phyloP scores from a whole-genome alignment of 2,797 vertebrate genomes.

The Pangasius krempfi region DNA sequence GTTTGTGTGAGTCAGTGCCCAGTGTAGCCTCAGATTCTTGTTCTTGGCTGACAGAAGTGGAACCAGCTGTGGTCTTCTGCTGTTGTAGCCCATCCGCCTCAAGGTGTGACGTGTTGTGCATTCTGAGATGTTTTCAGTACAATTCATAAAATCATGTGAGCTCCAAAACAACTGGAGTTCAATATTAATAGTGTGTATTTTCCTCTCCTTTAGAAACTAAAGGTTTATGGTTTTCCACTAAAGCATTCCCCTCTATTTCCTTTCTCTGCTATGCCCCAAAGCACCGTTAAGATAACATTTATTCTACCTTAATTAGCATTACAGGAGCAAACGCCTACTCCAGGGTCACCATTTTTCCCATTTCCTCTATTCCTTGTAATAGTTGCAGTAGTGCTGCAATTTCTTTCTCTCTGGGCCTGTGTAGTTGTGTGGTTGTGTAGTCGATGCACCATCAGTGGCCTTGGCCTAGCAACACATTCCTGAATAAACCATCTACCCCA shows the following conservation, averaged over 20 bases:
- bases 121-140: not conserved
- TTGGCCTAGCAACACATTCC: constrained; percentile 29
- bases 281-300: constrained; percentile 22
- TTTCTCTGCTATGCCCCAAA: not conserved
- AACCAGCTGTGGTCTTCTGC: not conserved
- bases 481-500: constrained; percentile 31
- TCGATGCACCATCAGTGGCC: constrained; percentile 11
- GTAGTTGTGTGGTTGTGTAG: not conserved
- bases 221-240: not conserved
- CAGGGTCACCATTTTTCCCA: constrained; percentile 16
- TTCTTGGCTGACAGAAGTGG: not conserved
- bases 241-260: not conserved
- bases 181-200: not conserved
- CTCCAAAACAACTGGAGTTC: not conserved
- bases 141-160: not conserved
- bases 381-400: constrained; percentile 25
- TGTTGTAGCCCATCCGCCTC: not conserved
- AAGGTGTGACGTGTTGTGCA: not conserved
- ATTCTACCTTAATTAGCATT: constrained; percentile 36
- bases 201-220: not conserved
- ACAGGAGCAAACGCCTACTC: constrained; percentile 17
- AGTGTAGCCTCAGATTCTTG: not conserved
- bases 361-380: constrained; percentile 31
- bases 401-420: constrained; percentile 16
- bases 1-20: not conserved